Conservation (phyloP, 2,888 invertebrate genomes). For the Liopterus haemorrhoidalis region DNA sequence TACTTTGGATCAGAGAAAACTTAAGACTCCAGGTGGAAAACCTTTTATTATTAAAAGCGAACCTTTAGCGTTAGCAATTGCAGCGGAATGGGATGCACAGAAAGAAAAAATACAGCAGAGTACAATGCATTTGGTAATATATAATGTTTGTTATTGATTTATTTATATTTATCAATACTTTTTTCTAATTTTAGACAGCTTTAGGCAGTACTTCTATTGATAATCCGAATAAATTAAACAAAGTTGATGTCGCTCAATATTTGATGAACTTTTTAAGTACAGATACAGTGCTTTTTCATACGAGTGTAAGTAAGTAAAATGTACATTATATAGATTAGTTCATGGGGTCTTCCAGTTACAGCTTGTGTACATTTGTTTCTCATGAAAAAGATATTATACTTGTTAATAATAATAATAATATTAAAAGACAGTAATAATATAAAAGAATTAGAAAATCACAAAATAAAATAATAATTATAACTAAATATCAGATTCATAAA, state of each 20-base stretch:
- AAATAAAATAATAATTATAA: no score
- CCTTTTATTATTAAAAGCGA: conserved; percentile 74
- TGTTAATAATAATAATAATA: no score
- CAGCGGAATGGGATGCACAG: conserved; percentile 92
- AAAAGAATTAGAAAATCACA: no score
- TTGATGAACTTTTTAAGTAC: conserved; percentile 74
- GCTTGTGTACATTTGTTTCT: conserved; percentile 19
- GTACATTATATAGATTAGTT: no score
- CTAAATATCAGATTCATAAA: no score
- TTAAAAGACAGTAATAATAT: no score
- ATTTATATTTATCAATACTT: conserved; percentile 18
- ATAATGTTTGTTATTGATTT: no score
- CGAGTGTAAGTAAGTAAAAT: conserved; percentile 52
- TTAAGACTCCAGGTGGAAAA: conserved; percentile 84
- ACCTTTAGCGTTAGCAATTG: conserved; percentile 85
- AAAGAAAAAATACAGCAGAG: conserved; percentile 67
- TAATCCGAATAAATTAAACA: conserved; percentile 78
- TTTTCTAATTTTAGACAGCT: conserved; percentile 68
- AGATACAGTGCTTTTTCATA: conserved; percentile 75
- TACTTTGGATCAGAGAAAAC: conserved; percentile 77
- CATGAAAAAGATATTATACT: no score
- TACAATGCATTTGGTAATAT: conserved; percentile 85
- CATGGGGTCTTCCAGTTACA: conserved; percentile 10
- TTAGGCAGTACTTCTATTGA: conserved; percentile 87
- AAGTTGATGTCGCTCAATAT: conserved; percentile 69